Evolutionary conservation across 2,113 vertebrate genomes (phyloP), one percentile per base, ranked within the genome.

Genomic region (Ptychochromis oligacanthus): DNA sequence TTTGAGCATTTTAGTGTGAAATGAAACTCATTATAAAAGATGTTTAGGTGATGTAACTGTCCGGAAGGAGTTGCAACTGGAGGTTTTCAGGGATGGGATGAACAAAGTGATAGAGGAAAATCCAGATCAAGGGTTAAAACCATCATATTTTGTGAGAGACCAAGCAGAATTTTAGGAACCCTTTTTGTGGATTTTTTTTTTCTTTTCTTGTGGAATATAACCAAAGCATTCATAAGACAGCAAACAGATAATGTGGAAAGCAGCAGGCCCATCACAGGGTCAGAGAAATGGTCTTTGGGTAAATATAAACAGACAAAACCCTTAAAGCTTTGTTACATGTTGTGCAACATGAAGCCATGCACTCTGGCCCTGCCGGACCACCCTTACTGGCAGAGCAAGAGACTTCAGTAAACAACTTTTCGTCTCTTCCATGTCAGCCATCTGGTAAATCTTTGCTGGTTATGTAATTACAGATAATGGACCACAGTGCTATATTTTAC

Each of bases 1-100:
- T 80, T 83, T 60, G 26, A 79, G 56, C 55, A 80, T 80, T 81
- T 83, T 24, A 52, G 8, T 38, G 31, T 20, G n/a, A n/a, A 38
- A 40, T 54, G 7, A 36, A 36, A 81, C 22, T 72, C 13, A 52
- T 78, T 62, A 76, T 54, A 24, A 72, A 84, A 86, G 7, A 84
- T 22, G 5, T 89, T 52, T 22, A 34, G 52, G 20, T 88, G 81
- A 94, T 77, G 82, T 87, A 90, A 84, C 78, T 15, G 20, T 62
- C 38, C 22, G 3, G 2, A 4, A 78, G 80, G 46, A 61, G 58
- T 52, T 75, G 65, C 58, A 34, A 17, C 24, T 75, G 15, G 4
- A 77, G 28, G 14, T 31, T 70, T 79, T 74, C 9, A 65, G 43
- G 36, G 34, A 81, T n/a, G 15, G 11, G 34, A 75, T 24, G 20